A percentile compares a stretch with the other conserved stretches of the same genome.
phyloP scores from a whole-genome alignment of 1,140 invertebrate genomes.

The Aculops lycopersici region DNA sequence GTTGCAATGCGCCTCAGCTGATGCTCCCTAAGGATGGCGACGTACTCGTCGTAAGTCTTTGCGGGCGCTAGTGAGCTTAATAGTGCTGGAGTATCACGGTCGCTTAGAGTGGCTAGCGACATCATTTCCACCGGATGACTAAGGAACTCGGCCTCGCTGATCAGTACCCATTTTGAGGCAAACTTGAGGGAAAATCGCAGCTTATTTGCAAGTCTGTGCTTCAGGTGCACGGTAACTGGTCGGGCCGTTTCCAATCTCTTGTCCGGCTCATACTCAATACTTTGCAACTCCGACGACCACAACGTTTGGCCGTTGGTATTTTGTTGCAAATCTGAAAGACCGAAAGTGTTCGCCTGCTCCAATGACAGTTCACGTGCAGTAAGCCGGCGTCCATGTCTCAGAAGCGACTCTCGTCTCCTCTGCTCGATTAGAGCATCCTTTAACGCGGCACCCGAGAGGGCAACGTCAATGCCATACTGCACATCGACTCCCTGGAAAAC shows the following conservation, averaged over 20 bases:
- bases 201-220: constrained; percentile 43
- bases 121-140: background rate
- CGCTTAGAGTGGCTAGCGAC: background rate
- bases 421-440: constrained; percentile 1
- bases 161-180: constrained; percentile 50
- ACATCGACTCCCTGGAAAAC: constrained; percentile 41
- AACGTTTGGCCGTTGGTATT: background rate
- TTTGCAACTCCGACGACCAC: background rate
- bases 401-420: background rate
- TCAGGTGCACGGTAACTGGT: constrained; percentile 46
- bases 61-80: background rate
- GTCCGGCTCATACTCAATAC: constrained; percentile 32
- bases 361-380: too few relatives aligned
- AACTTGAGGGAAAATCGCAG: constrained; percentile 46
- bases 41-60: background rate
- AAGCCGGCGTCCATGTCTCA: too few relatives aligned
- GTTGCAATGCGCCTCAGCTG: background rate
- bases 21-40: background rate
- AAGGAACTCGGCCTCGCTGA: constrained; percentile 37
- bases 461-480: constrained; percentile 40
- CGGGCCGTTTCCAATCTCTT: constrained; percentile 42
- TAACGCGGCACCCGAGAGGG: constrained; percentile 16
- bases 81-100: background rate
- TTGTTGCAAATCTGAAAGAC: background rate
- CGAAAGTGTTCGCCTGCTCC: background rate